Evolutionary conservation across 2,113 vertebrate genomes (phyloP).

Genomic region (Beaufortia kweichowensis): DNA sequence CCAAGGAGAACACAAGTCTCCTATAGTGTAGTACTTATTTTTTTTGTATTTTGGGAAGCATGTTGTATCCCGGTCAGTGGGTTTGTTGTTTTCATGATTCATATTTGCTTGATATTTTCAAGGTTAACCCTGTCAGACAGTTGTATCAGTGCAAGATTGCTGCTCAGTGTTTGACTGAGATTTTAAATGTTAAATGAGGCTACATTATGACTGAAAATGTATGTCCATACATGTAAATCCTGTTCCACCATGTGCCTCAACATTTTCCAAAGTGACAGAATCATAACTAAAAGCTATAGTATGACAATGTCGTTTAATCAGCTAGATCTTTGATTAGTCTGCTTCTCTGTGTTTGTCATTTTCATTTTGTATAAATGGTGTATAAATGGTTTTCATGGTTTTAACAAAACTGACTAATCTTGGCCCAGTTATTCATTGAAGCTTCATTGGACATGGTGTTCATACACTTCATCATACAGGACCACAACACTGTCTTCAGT

Average conservation of each 20-base stretch:
- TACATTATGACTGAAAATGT: slow-evolving; percentile 1
- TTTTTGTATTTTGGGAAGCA: slow-evolving; percentile 52
- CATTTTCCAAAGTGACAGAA: slow-evolving; percentile 14
- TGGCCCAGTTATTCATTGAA: not conserved
- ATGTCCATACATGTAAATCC: not conserved
- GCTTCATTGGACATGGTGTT: not conserved
- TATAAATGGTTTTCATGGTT: not conserved
- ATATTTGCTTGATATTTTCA: slow-evolving; percentile 7
- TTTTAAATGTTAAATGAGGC: not conserved
- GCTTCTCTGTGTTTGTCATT: not conserved
- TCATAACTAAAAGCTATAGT: not conserved
- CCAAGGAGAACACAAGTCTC: slow-evolving; percentile 40
- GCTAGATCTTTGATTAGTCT: not conserved
- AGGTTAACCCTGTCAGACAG: not conserved
- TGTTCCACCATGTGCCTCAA: slow-evolving; percentile 21
- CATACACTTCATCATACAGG: slow-evolving; percentile 31
- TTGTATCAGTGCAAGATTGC: not conserved
- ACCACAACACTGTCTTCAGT: slow-evolving; percentile 50
- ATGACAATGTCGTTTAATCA: not conserved
- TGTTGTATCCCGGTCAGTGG: slow-evolving; percentile 43
- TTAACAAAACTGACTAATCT: not conserved
- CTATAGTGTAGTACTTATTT: slow-evolving; percentile 43
- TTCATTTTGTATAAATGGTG: not conserved
- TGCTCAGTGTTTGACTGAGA: not conserved
- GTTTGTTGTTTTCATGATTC: slow-evolving; percentile 37